phyloP scores from a whole-genome alignment of 2,888 invertebrate species.

The Amblyjoppa fuscipennis region DNA sequence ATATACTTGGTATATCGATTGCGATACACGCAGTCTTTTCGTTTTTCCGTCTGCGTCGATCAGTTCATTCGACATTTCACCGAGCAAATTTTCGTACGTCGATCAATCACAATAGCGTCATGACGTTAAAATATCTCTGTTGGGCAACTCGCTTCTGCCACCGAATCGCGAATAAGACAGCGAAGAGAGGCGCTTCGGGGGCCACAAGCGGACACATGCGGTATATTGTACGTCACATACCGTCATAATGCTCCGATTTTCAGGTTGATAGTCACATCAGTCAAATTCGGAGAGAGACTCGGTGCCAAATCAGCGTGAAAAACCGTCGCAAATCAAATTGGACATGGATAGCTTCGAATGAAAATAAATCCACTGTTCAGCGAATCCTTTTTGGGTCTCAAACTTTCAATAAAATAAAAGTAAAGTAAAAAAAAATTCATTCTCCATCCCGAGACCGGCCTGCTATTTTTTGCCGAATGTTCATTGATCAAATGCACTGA shows the following conservation, averaged over 20 bases:
- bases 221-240: not conserved
- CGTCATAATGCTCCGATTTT: conserved; percentile 1
- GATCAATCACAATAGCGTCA: conserved; percentile 53
- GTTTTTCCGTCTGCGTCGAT: conserved; percentile 28
- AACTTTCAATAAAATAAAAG: not conserved
- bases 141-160: conserved; percentile 16
- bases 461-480: too few species aligned
- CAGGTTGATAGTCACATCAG: conserved; percentile 12
- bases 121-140: conserved; percentile 50
- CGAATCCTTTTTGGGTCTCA: conserved; percentile 8
- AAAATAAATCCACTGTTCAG: conserved; percentile 16
- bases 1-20: not conserved
- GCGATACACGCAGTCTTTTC: not conserved
- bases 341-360: not conserved
- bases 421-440: not conserved
- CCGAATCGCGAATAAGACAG: not conserved
- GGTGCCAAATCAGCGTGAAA: conserved; percentile 3
- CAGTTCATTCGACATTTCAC: conserved; percentile 37
- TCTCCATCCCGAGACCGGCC: too few species aligned
- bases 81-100: conserved; percentile 42
- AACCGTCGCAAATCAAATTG: conserved; percentile 23
- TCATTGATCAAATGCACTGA: too few species aligned
- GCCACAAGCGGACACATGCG: not conserved
- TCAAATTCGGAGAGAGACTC: conserved; percentile 13
- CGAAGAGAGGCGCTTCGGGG: not conserved